Base-by-base conservation (phyloP, 2,113 vertebrate species). In the Nycticebus coucang region DNA sequence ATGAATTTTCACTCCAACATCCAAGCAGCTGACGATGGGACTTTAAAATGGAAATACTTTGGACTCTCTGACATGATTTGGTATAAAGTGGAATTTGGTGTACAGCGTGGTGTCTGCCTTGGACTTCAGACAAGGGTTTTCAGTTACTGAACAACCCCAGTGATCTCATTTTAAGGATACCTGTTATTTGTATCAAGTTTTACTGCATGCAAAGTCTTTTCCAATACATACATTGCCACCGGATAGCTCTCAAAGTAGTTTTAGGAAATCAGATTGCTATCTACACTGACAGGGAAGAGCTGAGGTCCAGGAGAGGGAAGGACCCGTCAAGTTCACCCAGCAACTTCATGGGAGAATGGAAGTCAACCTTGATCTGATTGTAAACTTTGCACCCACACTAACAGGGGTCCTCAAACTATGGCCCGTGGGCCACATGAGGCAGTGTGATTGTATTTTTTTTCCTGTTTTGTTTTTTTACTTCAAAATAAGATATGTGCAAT, bases 1-100 rank as follows among this genome's bases (percentile, higher is more conserved):
- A 94, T 96, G 60, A 93, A 92, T 94, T 95, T 92, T 80, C 86
- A 90, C 86, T 96, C 93, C 96, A 94, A 93, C 90, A 95, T 93
- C 81, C 66, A 82, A 94, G 57, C 84, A 66, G 87, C 18, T 1
- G 68, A 92, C 95, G 55, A 94, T 62, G 41, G 28, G 69, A 90
- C 74, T 96, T 92, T 57, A 90, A 88, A 95, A 82, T 72, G 35
- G 86, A 88, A 95, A 90, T 41, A 74, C n/a, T 85, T 90, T 26
- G 75, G 62, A 64, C n/a, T 78, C 64, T 79, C 69, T 86, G 53
- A 62, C 41, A 77, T 26, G 41, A 84, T 75, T 87, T 94, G 66
- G 26, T 87, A 57, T 55, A 93, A 87, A 93, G 77, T 74, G 69
- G 30, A 94, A 88, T 85, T 90, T n/a, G 80, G 71, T 50, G 5